These are phyloP conservation scores for Venturia canescens DNA, from an alignment of 1,140 invertebrate genomes.

Conservation along the genomic window DNA sequence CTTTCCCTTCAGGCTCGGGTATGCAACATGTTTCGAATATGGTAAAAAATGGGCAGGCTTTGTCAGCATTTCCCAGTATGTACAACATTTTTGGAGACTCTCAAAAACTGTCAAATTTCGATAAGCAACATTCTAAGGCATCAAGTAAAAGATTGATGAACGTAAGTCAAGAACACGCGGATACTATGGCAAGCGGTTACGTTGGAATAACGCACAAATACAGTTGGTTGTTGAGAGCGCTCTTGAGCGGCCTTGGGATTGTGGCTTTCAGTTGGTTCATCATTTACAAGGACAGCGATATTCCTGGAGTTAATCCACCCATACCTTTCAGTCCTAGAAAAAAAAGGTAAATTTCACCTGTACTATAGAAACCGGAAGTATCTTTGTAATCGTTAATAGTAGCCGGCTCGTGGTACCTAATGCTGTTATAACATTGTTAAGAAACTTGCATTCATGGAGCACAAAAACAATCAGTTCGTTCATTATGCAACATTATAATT, in stretches of 20 bases:
- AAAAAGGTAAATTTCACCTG: conserved; percentile 56
- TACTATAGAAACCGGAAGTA: too few relatives aligned
- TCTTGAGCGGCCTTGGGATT: conserved; percentile 60
- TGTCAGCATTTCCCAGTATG: conserved; percentile 47
- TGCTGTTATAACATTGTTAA: background rate
- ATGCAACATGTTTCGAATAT: conserved; percentile 3
- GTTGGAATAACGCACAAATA: conserved; percentile 55
- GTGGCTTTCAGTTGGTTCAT: conserved; percentile 69
- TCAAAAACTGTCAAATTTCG: conserved; percentile 53
- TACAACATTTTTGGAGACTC: conserved; percentile 48
- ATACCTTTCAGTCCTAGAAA: conserved; percentile 62
- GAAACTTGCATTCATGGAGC: too few relatives aligned
- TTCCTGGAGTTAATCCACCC: conserved; percentile 67
- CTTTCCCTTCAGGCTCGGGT: conserved; percentile 30
- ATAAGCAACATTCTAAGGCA: conserved; percentile 47
- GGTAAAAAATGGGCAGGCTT: conserved; percentile 12
- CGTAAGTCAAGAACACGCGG: conserved; percentile 56
- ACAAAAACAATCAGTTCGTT: too few relatives aligned
- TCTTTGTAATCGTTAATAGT: background rate
- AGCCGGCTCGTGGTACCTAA: background rate
- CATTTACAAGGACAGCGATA: conserved; percentile 71
- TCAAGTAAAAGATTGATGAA: conserved; percentile 55
- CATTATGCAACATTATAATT: too few relatives aligned
- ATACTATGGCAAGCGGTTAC: conserved; percentile 50
- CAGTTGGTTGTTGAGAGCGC: conserved; percentile 66